A percentile compares a stretch with the other conserved stretches of the same genome.
These are phyloP conservation scores for Coptotermes formosanus DNA, from an alignment of 1,140 invertebrate species.

Conservation along the genomic window DNA sequence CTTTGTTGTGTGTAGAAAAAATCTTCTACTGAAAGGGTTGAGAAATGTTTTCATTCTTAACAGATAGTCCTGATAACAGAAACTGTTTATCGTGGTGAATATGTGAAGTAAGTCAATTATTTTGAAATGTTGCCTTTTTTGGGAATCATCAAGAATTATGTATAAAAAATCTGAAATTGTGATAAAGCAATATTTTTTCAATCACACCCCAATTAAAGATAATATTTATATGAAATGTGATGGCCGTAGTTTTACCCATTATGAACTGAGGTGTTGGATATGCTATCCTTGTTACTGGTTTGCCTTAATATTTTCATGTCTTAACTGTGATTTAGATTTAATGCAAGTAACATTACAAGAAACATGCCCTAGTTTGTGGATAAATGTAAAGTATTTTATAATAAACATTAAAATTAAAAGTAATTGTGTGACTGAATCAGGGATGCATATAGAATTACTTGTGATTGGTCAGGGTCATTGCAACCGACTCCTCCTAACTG, in stretches of 20 bases:
- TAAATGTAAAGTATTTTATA: neutral
- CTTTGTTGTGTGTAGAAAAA: neutral
- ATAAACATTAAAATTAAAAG: neutral
- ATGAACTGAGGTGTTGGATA: neutral
- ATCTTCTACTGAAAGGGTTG: neutral
- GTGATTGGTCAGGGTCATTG: neutral
- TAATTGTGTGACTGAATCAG: neutral
- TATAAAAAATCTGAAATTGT: neutral
- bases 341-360: neutral
- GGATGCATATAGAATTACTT: neutral
- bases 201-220: neutral
- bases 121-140: neutral
- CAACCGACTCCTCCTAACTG: constrained; percentile 1
- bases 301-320: constrained; percentile 8
- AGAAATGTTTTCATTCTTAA: neutral
- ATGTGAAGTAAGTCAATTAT: constrained; percentile 11
- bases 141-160: neutral
- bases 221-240: neutral
- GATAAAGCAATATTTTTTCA: constrained; percentile 17
- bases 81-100: neutral
- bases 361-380: neutral
- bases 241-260: neutral
- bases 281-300: neutral
- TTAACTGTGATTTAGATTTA: neutral
- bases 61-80: neutral